phyloP scores from a whole-genome alignment of 2,888 invertebrate species.

The Leucozona laternaria region DNA sequence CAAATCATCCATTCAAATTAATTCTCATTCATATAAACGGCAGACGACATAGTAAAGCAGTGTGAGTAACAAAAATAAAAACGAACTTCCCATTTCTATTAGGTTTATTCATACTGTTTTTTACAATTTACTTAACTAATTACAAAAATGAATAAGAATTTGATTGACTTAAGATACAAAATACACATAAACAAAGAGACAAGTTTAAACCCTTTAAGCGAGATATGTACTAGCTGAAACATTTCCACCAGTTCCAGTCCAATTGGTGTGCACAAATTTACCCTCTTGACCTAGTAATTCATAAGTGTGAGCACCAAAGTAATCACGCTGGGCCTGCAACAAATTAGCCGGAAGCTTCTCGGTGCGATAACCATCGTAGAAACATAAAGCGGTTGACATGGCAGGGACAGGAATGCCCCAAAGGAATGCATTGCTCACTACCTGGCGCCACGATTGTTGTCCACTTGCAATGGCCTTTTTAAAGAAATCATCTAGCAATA shows the following conservation, averaged over 20 bases:
- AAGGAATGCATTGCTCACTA: slow-evolving; percentile 88
- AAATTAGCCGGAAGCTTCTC: slow-evolving; percentile 96
- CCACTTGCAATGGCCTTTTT: slow-evolving; percentile 91
- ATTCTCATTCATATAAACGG: too few species aligned
- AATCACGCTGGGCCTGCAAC: slow-evolving; percentile 98
- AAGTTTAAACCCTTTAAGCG: slow-evolving; percentile 84
- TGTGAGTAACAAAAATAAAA: background rate
- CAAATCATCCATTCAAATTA: too few species aligned
- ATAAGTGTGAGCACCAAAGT: slow-evolving; percentile 99
- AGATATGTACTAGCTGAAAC: slow-evolving; percentile 97
- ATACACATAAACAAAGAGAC: slow-evolving; percentile 6
- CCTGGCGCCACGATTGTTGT: slow-evolving; percentile 93
- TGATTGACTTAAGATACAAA: background rate
- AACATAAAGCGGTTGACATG: slow-evolving; percentile 96
- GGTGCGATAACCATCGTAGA: slow-evolving; percentile 98
- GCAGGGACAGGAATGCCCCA: slow-evolving; percentile 97
- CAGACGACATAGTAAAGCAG: too few species aligned
- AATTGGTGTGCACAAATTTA: slow-evolving; percentile 97
- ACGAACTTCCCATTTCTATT: background rate
- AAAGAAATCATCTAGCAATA: slow-evolving; percentile 97
- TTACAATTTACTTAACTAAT: background rate
- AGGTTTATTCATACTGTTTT: slow-evolving; percentile 11
- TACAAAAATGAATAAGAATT: background rate
- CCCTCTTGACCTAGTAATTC: slow-evolving; percentile 94
- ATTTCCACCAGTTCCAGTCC: slow-evolving; percentile 99